These are phyloP conservation scores for Luperina testacea DNA, from an alignment of 2,888 invertebrate species.

Conservation along the genomic window DNA sequence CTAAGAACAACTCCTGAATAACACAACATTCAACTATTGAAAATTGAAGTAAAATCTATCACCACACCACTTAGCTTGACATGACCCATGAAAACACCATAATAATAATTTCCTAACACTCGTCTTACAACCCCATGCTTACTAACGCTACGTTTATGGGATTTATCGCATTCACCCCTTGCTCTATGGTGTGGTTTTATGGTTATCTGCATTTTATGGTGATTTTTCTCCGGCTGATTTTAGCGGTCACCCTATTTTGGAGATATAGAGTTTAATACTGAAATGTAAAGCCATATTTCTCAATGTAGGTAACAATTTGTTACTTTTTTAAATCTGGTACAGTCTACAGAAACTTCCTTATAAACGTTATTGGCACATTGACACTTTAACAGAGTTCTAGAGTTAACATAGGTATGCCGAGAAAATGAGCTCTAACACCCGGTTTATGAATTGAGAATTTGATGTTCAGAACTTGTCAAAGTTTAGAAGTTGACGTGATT, in stretches of 20 bases:
- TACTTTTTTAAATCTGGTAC: neutral
- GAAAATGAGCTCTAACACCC: no score
- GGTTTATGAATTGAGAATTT: neutral
- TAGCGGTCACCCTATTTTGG: conserved; percentile 35
- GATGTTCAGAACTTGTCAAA: neutral
- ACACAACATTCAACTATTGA: neutral
- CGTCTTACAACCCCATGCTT: conserved; percentile 57
- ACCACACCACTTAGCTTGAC: neutral
- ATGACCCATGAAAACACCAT: conserved; percentile 32
- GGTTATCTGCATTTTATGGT: conserved; percentile 78
- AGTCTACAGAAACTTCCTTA: no score
- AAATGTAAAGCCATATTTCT: neutral
- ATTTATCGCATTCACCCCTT: conserved; percentile 68
- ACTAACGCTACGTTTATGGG: conserved; percentile 64
- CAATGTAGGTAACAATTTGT: neutral
- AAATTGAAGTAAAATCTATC: conserved; percentile 28
- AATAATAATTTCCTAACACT: conserved; percentile 38
- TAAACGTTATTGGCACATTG: no score
- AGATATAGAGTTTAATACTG: conserved; percentile 1
- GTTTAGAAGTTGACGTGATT: neutral
- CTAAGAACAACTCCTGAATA: neutral
- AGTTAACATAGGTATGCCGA: neutral
- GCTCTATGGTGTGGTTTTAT: conserved; percentile 66
- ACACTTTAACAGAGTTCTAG: neutral
- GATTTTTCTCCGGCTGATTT: conserved; percentile 63